phyloP scores from a whole-genome alignment of 2,888 invertebrate species.

The Aromia moschata region DNA sequence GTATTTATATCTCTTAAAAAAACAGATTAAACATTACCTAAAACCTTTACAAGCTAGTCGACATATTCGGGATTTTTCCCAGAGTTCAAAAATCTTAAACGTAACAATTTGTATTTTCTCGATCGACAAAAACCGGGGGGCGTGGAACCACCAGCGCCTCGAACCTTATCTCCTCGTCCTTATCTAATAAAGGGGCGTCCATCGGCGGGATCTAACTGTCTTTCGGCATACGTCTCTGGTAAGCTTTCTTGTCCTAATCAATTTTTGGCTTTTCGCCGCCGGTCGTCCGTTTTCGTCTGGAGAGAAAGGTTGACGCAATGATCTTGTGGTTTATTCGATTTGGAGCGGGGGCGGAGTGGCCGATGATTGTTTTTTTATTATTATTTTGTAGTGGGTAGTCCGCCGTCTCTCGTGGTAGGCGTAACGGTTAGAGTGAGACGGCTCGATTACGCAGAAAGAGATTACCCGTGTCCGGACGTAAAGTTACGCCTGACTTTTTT shows the following conservation, averaged over 20 bases:
- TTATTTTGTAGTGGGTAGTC: conserved; percentile 5
- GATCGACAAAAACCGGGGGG: background rate
- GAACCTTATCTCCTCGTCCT: conserved; percentile 1
- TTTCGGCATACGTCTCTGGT: conserved; percentile 12
- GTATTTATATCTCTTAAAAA: too few species aligned
- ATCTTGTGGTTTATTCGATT: conserved; percentile 19
- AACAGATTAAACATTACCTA: too few species aligned
- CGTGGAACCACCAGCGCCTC: conserved; percentile 3
- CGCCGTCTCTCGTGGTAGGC: conserved; percentile 9
- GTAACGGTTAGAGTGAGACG: conserved; percentile 2
- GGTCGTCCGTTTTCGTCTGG: conserved; percentile 10
- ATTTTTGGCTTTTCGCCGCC: conserved; percentile 19
- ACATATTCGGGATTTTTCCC: too few species aligned
- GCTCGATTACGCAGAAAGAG: background rate
- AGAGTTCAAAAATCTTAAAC: too few species aligned
- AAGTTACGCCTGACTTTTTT: too few species aligned
- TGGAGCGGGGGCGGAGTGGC: conserved; percentile 1
- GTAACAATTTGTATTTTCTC: background rate
- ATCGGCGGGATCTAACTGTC: conserved; percentile 9
- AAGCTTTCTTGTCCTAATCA: conserved; percentile 18
- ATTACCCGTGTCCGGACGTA: too few species aligned
- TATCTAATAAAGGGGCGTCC: conserved; percentile 18
- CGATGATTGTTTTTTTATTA: conserved; percentile 10
- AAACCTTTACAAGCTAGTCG: too few species aligned
- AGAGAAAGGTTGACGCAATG: conserved; percentile 7